Percentiles rank a stretch among this genome's conserved stretches.
phyloP scores from a whole-genome alignment of 1,140 invertebrate species.

The Dendroctonus valens region DNA sequence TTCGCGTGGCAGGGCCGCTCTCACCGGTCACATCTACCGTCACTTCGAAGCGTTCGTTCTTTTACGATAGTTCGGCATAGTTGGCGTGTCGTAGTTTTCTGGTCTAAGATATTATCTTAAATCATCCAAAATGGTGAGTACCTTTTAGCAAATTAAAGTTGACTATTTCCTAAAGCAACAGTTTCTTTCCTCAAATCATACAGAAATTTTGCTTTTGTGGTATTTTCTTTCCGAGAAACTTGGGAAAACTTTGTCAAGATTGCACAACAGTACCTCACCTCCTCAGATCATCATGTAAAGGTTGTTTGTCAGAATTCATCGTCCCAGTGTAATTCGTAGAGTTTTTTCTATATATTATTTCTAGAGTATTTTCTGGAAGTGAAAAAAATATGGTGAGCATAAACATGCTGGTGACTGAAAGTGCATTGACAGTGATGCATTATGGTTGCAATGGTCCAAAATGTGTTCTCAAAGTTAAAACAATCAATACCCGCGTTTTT shows the following conservation, averaged over 20 bases:
- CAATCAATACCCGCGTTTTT: neutral
- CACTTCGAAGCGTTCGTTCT: constrained; percentile 17
- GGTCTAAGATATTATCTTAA: constrained; percentile 67
- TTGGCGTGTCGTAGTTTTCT: constrained; percentile 75
- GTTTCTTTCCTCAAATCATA: constrained; percentile 41
- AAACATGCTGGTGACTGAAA: constrained; percentile 14
- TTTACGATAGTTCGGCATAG: constrained; percentile 76
- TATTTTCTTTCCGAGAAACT: constrained; percentile 46
- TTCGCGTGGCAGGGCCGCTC: constrained; percentile 29
- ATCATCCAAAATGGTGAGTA: constrained; percentile 86
- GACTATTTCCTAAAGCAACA: constrained; percentile 33
- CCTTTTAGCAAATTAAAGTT: constrained; percentile 36
- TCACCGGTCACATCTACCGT: neutral
- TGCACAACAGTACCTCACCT: too few relatives aligned
- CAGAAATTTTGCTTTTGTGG: constrained; percentile 25
- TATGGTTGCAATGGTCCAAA: neutral
- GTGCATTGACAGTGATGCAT: constrained; percentile 19
- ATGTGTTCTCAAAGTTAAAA: neutral
- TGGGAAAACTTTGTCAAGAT: constrained; percentile 24
- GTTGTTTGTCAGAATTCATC: neutral
- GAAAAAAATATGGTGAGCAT: constrained; percentile 25
- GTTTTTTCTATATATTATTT: constrained; percentile 1
- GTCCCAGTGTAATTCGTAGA: neutral
- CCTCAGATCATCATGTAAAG: neutral
- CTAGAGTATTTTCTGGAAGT: neutral